These are phyloP conservation scores for Phylloscopus whistleri DNA, from an alignment of 2,113 vertebrate species.

Conservation along the genomic window DNA sequence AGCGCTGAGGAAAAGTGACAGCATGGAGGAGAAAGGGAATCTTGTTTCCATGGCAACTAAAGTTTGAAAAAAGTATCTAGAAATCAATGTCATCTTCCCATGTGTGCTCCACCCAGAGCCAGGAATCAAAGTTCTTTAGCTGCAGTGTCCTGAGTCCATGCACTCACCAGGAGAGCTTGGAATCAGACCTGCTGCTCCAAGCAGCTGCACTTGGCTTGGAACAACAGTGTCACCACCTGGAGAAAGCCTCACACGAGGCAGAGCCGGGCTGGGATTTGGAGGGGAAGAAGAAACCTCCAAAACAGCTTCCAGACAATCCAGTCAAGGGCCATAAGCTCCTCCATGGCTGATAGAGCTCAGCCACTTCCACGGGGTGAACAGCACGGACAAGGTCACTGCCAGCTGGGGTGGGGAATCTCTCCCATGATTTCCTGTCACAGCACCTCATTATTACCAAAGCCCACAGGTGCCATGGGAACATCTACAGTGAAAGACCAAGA, in stretches of 20 bases:
- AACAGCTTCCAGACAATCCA: not conserved
- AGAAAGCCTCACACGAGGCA: not conserved
- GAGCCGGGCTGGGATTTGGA: not conserved
- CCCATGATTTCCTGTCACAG: not conserved
- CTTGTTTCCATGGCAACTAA: conserved; percentile 50
- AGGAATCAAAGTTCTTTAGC: not conserved
- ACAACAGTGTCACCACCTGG: conserved; percentile 44
- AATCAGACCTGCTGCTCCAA: not conserved
- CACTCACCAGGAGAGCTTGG: not conserved
- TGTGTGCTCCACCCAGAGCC: not conserved
- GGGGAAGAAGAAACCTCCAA: not conserved
- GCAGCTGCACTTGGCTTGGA: not conserved
- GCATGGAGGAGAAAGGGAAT: conserved; percentile 8
- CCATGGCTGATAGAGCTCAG: accelerated
- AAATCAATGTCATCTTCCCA: not conserved
- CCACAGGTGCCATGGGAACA: not conserved
- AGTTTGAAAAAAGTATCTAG: conserved; percentile 22
- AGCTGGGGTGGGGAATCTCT: not conserved
- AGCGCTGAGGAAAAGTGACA: not conserved
- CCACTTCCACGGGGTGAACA: not conserved
- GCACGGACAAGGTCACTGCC: not conserved
- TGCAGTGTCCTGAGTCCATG: accelerated
- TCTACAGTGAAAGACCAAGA: not conserved
- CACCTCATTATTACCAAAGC: not conserved
- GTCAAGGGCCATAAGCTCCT: not conserved